phyloP scores from a whole-genome alignment of 1,140 invertebrate species.

The Lordiphosa stackelbergi region DNA sequence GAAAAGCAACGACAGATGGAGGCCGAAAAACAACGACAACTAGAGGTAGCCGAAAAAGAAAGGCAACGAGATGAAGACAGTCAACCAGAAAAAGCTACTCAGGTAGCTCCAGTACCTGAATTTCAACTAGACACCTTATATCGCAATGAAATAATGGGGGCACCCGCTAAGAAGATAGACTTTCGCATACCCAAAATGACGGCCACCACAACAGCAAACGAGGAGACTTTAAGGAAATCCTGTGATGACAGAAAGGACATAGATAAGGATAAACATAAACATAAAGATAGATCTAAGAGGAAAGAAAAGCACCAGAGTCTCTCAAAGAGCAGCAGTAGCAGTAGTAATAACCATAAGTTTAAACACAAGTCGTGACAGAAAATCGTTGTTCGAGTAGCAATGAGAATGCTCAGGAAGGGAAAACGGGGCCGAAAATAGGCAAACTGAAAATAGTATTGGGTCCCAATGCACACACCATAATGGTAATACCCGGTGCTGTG shows the following conservation, averaged over 20 bases:
- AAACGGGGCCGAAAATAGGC: conserved; percentile 13
- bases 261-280: conserved; percentile 5
- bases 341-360: too few species aligned
- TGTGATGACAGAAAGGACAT: conserved; percentile 19
- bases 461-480: too few species aligned
- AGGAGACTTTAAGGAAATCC: conserved; percentile 8
- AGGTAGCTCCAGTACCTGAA: background rate
- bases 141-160: conserved; percentile 10
- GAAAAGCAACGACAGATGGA: conserved; percentile 5
- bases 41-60: conserved; percentile 33
- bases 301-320: background rate
- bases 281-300: background rate
- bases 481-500: too few species aligned
- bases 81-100: background rate
- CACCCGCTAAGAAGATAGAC: conserved; percentile 28
- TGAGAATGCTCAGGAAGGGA: too few species aligned
- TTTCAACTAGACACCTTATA: conserved; percentile 49
- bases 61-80: background rate
- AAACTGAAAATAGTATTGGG: conserved; percentile 53
- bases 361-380: too few species aligned
- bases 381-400: too few species aligned
- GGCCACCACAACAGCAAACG: background rate
- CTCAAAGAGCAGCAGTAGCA: too few species aligned
- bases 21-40: conserved; percentile 9
- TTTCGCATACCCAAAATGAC: conserved; percentile 54